Evolutionary conservation across 2,113 vertebrate species (phyloP).

Genomic region (Sylvilagus bachmani): DNA sequence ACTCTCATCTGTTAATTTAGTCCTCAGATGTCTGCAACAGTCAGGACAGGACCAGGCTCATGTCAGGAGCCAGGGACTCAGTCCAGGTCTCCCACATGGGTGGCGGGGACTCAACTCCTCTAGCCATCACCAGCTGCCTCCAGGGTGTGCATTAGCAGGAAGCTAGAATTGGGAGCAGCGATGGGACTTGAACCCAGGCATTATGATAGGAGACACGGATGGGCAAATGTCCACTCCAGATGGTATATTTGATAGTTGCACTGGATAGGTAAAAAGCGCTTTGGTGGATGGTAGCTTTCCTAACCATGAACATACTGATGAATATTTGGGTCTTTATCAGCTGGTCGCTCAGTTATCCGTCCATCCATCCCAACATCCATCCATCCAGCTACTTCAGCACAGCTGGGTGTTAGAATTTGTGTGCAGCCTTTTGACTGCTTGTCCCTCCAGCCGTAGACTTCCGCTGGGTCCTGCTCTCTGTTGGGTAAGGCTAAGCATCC

Average conservation of each 20-base stretch:
- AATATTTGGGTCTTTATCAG: not conserved
- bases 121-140: too few relatives aligned
- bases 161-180: too few relatives aligned
- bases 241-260: not conserved
- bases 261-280: not conserved
- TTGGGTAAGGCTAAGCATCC: not conserved
- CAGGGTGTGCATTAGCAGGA: too few relatives aligned
- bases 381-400: not conserved
- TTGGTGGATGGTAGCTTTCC: not conserved
- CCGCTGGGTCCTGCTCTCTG: not conserved
- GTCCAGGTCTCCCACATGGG: too few relatives aligned
- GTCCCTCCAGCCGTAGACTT: not conserved
- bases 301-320: not conserved
- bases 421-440: not conserved
- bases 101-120: too few relatives aligned
- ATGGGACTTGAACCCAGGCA: too few relatives aligned
- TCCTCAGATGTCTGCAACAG: too few relatives aligned
- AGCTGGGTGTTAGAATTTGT: not conserved
- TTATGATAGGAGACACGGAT: too few relatives aligned
- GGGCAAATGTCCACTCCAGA: not conserved
- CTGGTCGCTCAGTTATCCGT: not conserved
- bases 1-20: too few relatives aligned
- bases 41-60: too few relatives aligned
- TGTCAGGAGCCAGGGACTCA: too few relatives aligned
- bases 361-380: not conserved